Percentiles rank a stretch among this genome's conserved stretches.
Conservation (phyloP, 2,888 invertebrate species). For the Agrotis clavis region DNA sequence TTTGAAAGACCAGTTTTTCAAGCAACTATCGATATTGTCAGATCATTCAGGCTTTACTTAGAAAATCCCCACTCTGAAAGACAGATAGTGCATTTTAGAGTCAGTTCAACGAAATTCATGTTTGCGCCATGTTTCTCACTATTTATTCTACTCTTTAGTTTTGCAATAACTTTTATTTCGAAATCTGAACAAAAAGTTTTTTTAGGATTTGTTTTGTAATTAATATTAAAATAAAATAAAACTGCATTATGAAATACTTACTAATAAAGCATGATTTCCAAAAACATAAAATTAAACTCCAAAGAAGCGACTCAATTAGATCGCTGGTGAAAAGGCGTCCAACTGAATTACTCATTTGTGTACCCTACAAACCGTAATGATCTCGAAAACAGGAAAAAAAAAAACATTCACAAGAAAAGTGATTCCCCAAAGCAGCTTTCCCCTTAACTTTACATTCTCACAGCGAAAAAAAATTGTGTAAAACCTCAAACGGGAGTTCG, state of each 20-base stretch:
- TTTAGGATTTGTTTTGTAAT: not conserved
- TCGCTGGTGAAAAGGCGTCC: not conserved
- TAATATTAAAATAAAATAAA: too few species aligned
- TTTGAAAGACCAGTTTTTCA: not conserved
- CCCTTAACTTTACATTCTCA: constrained; percentile 26
- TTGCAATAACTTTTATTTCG: not conserved
- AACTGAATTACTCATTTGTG: constrained; percentile 31
- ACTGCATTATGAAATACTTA: too few species aligned
- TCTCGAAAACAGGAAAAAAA: constrained; percentile 23
- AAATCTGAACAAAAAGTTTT: too few species aligned
- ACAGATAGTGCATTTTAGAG: not conserved
- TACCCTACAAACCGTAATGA: constrained; percentile 15
- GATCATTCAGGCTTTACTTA: not conserved
- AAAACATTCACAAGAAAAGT: constrained; percentile 28
- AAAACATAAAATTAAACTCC: not conserved
- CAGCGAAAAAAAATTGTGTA: constrained; percentile 48
- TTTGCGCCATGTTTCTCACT: too few species aligned
- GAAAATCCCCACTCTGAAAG: not conserved
- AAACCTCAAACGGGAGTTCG: constrained; percentile 41
- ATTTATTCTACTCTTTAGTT: not conserved
- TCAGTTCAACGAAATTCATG: not conserved
- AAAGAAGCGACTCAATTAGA: not conserved
- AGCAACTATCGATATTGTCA: not conserved
- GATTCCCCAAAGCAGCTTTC: constrained; percentile 23
- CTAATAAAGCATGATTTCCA: too few species aligned